Conservation (phyloP, 2,113 vertebrate species). For the Laticauda colubrina region DNA sequence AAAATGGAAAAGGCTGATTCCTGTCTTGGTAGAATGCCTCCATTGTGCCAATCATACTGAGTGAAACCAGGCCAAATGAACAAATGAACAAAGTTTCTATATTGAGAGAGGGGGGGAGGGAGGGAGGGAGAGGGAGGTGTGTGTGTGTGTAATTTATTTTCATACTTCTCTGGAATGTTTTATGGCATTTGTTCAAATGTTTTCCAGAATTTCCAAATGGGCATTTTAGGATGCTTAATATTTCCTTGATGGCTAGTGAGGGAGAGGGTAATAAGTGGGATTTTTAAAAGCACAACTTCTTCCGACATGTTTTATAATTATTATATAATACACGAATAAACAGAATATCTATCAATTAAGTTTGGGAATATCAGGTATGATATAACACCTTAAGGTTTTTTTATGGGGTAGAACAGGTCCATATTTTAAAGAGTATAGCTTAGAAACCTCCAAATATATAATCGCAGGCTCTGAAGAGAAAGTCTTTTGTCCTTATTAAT, state of each 20-base stretch:
- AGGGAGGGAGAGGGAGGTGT: too few species aligned
- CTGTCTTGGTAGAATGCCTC: not conserved
- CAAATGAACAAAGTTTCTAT: too few species aligned
- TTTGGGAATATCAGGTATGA: not conserved
- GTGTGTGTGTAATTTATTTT: too few species aligned
- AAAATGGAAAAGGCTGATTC: not conserved
- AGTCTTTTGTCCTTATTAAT: too few species aligned
- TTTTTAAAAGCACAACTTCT: not conserved
- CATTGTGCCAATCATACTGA: not conserved
- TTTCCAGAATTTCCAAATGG: not conserved
- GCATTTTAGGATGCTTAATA: not conserved
- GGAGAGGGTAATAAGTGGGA: not conserved
- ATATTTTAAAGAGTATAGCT: too few species aligned
- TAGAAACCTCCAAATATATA: too few species aligned
- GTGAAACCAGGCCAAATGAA: not conserved
- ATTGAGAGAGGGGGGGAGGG: too few species aligned
- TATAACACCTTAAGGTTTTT: not conserved
- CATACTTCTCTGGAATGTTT: not conserved
- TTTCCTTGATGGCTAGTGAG: not conserved
- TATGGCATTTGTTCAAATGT: not conserved
- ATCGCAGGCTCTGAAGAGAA: too few species aligned
- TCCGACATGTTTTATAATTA: too few species aligned
- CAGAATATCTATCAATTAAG: not conserved
- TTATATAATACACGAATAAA: not conserved
- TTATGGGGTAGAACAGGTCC: not conserved